phyloP scores from a whole-genome alignment of 1,140 invertebrate genomes.

The Tetranychus cinnabarinus region DNA sequence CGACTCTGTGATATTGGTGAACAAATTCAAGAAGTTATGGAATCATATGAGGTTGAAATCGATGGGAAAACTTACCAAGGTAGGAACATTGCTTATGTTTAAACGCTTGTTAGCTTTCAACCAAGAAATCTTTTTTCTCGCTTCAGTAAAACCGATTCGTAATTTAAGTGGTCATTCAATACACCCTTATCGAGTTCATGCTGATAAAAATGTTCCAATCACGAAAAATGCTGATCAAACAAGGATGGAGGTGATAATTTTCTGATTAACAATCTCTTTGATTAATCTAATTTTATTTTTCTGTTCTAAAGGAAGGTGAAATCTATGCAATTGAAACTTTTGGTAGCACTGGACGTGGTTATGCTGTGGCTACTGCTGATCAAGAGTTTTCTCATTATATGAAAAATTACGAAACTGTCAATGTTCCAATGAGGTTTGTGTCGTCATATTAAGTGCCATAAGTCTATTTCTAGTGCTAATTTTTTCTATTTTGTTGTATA shows the following conservation, averaged over 20 bases:
- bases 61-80: slow-evolving; percentile 83
- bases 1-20: slow-evolving; percentile 89
- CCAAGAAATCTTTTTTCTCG: not conserved
- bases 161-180: slow-evolving; percentile 98
- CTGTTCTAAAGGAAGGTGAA: slow-evolving; percentile 48
- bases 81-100: slow-evolving; percentile 6
- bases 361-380: slow-evolving; percentile 68
- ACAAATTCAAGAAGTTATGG: slow-evolving; percentile 97
- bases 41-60: slow-evolving; percentile 92
- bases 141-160: slow-evolving; percentile 70
- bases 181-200: slow-evolving; percentile 87
- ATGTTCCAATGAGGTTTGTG: slow-evolving; percentile 44
- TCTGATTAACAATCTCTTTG: not conserved
- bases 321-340: slow-evolving; percentile 99
- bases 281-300: not conserved
- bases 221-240: slow-evolving; percentile 94
- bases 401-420: slow-evolving; percentile 91
- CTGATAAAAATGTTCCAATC: slow-evolving; percentile 97
- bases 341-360: slow-evolving; percentile 85
- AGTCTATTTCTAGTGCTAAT: not conserved
- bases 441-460: not conserved
- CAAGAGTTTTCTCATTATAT: slow-evolving; percentile 99
- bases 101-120: not conserved
- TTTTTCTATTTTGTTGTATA: slow-evolving; percentile 4
- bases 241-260: slow-evolving; percentile 52